phyloP scores from a whole-genome alignment of 2,888 invertebrate species.

The Laothoe populi region DNA sequence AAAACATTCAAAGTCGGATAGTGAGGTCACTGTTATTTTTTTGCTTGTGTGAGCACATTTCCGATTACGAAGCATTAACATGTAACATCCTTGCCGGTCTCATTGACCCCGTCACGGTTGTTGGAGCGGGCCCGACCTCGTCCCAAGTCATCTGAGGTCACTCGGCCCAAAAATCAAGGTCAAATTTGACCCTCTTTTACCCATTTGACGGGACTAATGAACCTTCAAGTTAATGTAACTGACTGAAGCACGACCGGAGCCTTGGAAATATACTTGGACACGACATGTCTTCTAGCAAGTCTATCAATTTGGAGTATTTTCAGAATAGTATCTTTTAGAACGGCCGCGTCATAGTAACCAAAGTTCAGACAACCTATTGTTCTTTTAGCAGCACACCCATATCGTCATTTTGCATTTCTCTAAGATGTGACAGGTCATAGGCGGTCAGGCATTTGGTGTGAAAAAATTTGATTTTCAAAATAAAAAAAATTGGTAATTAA shows the following conservation, averaged over 20 bases:
- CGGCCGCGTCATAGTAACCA: too few species aligned
- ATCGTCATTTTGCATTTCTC: too few species aligned
- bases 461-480: too few species aligned
- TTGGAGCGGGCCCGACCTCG: constrained; percentile 39
- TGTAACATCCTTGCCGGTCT: constrained; percentile 35
- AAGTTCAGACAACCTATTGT: too few species aligned
- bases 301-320: too few species aligned
- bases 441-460: too few species aligned
- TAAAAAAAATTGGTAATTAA: too few species aligned
- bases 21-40: constrained; percentile 16
- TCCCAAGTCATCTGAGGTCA: constrained; percentile 26
- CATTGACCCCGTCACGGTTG: constrained; percentile 44
- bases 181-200: neutral
- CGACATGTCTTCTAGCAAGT: too few species aligned
- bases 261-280: neutral
- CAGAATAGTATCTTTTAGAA: too few species aligned
- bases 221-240: constrained; percentile 1
- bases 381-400: too few species aligned
- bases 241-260: neutral
- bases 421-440: too few species aligned
- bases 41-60: constrained; percentile 29
- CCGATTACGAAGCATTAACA: constrained; percentile 28
- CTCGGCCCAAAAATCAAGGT: constrained; percentile 26
- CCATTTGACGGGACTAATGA: neutral
- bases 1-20: constrained; percentile 9